phyloP scores from a whole-genome alignment of 2,797 vertebrate species.

The Enteromius mattozi region DNA sequence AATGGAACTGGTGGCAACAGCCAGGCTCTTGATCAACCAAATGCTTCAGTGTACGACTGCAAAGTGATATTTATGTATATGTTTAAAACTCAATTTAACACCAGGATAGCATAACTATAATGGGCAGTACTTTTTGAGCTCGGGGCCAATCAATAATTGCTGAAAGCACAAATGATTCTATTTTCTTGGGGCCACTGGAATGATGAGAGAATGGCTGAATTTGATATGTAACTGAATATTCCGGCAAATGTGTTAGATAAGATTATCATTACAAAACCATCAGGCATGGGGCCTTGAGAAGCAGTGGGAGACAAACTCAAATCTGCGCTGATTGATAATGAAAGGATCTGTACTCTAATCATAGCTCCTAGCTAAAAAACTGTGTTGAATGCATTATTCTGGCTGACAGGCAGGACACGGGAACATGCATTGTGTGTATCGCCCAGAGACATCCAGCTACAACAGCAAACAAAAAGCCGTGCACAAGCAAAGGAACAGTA shows the following conservation, averaged over 20 bases:
- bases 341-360: constrained; percentile 55
- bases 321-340: constrained; percentile 59
- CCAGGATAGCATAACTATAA: constrained; percentile 82
- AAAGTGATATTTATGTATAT: constrained; percentile 85
- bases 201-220: constrained; percentile 87
- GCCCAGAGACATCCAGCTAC: constrained; percentile 52
- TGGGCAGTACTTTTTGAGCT: constrained; percentile 84
- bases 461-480: constrained; percentile 58
- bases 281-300: constrained; percentile 34
- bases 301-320: constrained; percentile 54
- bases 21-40: constrained; percentile 49
- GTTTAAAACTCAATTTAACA: constrained; percentile 87
- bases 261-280: constrained; percentile 60
- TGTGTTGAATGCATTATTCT: constrained; percentile 51
- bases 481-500: constrained; percentile 55
- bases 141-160: constrained; percentile 85
- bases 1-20: constrained; percentile 36
- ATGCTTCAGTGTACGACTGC: constrained; percentile 81
- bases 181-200: constrained; percentile 83
- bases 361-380: constrained; percentile 48
- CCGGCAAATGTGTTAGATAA: constrained; percentile 80
- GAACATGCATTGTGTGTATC: constrained; percentile 43
- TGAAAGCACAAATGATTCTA: constrained; percentile 88
- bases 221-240: constrained; percentile 87
- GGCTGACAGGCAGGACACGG: background rate